A percentile compares a stretch with the other conserved stretches of the same genome.
Evolutionary conservation across 2,888 invertebrate genomes (phyloP).

Genomic region (Lasioglossum marginatum): DNA sequence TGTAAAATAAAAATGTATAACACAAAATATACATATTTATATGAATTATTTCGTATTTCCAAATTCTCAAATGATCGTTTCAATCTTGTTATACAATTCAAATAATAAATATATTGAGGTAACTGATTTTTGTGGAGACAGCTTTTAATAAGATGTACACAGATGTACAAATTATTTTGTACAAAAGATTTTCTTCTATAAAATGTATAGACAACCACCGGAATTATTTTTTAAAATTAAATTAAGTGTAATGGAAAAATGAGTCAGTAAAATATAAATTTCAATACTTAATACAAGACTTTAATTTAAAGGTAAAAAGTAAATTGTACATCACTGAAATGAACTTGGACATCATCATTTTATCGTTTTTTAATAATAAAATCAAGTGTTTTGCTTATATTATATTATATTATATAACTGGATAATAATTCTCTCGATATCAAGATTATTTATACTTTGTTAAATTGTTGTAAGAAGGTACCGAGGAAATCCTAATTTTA

Average conservation of each 20-base stretch:
- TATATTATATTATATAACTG: neutral
- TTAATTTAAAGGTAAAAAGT: constrained; percentile 17
- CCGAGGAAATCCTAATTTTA: neutral
- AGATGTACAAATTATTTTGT: constrained; percentile 15
- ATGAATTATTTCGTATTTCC: neutral
- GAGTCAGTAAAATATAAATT: neutral
- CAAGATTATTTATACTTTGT: constrained; percentile 13
- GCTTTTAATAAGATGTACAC: constrained; percentile 18
- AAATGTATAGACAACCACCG: neutral
- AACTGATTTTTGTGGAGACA: constrained; percentile 10
- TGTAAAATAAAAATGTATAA: neutral
- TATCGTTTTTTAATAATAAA: constrained; percentile 8
- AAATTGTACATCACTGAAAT: constrained; percentile 21
- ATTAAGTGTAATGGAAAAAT: neutral
- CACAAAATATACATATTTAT: neutral
- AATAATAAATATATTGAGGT: neutral
- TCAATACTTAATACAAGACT: neutral
- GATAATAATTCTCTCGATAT: constrained; percentile 9
- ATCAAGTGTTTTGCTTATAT: neutral
- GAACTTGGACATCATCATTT: constrained; percentile 24
- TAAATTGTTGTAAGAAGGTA: neutral
- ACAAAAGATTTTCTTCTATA: constrained; percentile 21
- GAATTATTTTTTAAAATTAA: constrained; percentile 23
- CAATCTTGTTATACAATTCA: neutral
- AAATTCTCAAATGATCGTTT: neutral